A percentile compares a stretch with the other conserved stretches of the same genome.
Evolutionary conservation across 2,113 vertebrate genomes (phyloP).

Genomic region (Jaculus jaculus): DNA sequence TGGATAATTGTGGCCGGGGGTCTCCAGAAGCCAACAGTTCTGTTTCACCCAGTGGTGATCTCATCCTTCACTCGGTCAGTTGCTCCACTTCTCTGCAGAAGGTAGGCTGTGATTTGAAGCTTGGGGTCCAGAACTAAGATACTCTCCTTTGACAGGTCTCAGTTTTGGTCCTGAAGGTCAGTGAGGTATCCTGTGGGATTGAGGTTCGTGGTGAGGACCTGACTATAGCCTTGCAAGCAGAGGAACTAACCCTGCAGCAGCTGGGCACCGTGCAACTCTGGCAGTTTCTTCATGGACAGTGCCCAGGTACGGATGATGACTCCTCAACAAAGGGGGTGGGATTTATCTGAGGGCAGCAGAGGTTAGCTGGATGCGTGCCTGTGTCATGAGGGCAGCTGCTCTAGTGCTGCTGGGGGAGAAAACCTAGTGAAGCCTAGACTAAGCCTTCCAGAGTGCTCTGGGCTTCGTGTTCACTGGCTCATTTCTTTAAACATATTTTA

Average conservation of each 20-base stretch:
- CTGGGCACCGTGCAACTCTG: slow-evolving; percentile 89
- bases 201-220: slow-evolving; percentile 91
- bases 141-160: slow-evolving; percentile 87
- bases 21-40: slow-evolving; percentile 92
- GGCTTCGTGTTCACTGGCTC: not conserved
- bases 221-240: slow-evolving; percentile 88
- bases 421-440: not conserved
- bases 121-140: slow-evolving; percentile 5
- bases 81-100: not conserved
- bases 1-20: slow-evolving; percentile 84
- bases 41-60: slow-evolving; percentile 89
- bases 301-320: slow-evolving; percentile 81
- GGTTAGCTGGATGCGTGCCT: not conserved
- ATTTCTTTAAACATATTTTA: too few relatives aligned
- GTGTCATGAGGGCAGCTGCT: not conserved
- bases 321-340: not conserved
- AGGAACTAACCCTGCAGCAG: slow-evolving; percentile 87
- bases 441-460: not conserved
- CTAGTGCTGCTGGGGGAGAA: not conserved
- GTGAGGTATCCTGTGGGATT: slow-evolving; percentile 85
- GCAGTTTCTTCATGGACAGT: slow-evolving; percentile 87
- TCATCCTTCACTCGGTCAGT: slow-evolving; percentile 89
- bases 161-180: slow-evolving; percentile 90
- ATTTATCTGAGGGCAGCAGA: not conserved
- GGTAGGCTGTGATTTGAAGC: not conserved